A percentile compares a stretch with the other conserved stretches of the same genome.
Conservation (phyloP, 2,113 vertebrate genomes). For the Gallinago jamesoni region DNA sequence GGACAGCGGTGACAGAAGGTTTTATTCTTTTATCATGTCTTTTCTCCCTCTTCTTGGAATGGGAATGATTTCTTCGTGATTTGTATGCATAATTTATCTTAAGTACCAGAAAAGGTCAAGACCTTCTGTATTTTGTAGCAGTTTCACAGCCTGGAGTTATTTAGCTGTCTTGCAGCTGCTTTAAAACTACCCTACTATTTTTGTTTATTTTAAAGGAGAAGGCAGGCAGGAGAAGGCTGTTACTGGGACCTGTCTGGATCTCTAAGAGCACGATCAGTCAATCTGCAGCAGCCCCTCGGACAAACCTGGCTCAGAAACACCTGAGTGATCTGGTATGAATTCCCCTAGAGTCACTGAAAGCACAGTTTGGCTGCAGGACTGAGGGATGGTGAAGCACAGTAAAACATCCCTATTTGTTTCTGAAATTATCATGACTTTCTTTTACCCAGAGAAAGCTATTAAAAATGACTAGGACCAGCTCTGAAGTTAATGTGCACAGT, state of each 20-base stretch:
- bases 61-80: background rate
- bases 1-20: background rate
- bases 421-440: background rate
- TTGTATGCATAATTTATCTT: background rate
- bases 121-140: background rate
- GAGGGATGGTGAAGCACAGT: background rate
- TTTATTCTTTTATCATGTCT: background rate
- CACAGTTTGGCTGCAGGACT: background rate
- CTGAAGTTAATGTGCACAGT: background rate
- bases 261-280: background rate
- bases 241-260: background rate
- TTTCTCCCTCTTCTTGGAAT: background rate
- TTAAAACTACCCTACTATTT: background rate
- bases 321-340: background rate
- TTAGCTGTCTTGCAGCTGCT: background rate
- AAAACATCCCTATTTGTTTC: background rate
- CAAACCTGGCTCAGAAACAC: background rate
- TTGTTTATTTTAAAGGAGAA: background rate
- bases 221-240: background rate
- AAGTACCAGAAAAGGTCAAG: conserved; percentile 24
- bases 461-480: background rate
- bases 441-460: background rate
- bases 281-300: background rate
- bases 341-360: background rate
- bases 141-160: background rate